phyloP scores from a whole-genome alignment of 1,140 invertebrate species.

The Drosophila elegans region DNA sequence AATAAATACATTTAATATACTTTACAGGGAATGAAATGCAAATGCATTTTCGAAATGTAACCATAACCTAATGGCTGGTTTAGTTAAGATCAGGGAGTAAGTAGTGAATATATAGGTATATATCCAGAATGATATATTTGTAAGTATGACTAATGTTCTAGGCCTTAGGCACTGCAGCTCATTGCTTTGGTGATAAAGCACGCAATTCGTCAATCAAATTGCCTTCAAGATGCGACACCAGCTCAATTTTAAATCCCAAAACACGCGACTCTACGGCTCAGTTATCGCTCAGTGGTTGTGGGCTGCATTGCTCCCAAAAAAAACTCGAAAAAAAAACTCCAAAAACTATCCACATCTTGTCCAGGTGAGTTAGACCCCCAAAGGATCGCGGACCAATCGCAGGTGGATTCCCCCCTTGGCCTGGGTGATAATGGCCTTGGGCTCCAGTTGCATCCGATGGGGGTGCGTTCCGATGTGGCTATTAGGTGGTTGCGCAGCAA shows the following conservation, averaged over 20 bases:
- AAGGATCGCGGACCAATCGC: conserved; percentile 71
- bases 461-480: conserved; percentile 62
- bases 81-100: neutral
- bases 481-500: conserved; percentile 75
- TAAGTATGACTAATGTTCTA: conserved; percentile 11
- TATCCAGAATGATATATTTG: conserved; percentile 2
- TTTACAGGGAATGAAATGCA: conserved; percentile 12
- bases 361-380: conserved; percentile 49
- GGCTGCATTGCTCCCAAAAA: conserved; percentile 13
- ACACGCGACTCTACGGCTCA: conserved; percentile 60
- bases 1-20: conserved; percentile 50
- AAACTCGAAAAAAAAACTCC: conserved; percentile 1
- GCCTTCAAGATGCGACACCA: conserved; percentile 48
- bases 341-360: neutral
- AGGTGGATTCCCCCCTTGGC: conserved; percentile 69
- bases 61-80: neutral
- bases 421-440: conserved; percentile 74
- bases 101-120: neutral
- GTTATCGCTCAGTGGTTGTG: conserved; percentile 45
- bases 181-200: conserved; percentile 24
- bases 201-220: conserved; percentile 68
- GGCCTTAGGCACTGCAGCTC: conserved; percentile 5
- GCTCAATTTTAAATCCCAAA: conserved; percentile 55
- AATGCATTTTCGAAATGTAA: conserved; percentile 27
- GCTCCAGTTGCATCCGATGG: conserved; percentile 62